Base-by-base conservation (phyloP, 2,797 vertebrate genomes). In the Threskiornis aethiopicus region DNA sequence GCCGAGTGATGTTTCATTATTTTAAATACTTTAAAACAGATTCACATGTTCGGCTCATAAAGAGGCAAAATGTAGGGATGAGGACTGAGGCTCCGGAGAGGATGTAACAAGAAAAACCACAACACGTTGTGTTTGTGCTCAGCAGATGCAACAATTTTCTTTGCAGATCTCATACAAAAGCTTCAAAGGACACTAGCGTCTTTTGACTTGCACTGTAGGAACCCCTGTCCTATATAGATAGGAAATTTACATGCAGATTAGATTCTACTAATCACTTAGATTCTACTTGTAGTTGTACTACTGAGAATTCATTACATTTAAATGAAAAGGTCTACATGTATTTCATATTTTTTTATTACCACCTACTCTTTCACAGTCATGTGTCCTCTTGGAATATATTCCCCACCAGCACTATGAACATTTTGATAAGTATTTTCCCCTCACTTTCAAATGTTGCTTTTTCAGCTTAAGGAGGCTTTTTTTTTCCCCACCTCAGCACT, bases 201-300 rank as follows among this genome's bases (percentile, higher is more conserved):
- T 69, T 61, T 37, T 82, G 66, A 82, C 46, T 54, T 64, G 16
- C 55, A 35, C 46, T 52, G 6, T 33, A 77, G 55, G 20, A 91
- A 66, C 1, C 6, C 54, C 59, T 2, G 1, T 76, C 6, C 21
- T 39, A 72, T 3, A 75, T 0, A 65, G 26, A 57, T 2, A 49
- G 24, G 18, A 76, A 79, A 24, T 37, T n/a, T 39, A 35, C 15
- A 77, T 17, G 47, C 17, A 2, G 2, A 52, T 70, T 42, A 86
- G 20, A 42, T 76, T 73, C 31, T 42, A 44, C 16, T 58, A 47
- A n/a, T 79, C 21, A 66, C 16, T 42, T 79, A 31, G 26, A 72
- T 82, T 65, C 54, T 61, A 47, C 24, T 73, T 71, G 37, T 33
- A 62, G 22, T 59, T 92, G 33, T 61, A 42, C 17, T 39, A 51